A percentile compares a stretch with the other conserved stretches of the same genome.
phyloP scores from a whole-genome alignment of 2,113 vertebrate species.

The Clarias batrachus region DNA sequence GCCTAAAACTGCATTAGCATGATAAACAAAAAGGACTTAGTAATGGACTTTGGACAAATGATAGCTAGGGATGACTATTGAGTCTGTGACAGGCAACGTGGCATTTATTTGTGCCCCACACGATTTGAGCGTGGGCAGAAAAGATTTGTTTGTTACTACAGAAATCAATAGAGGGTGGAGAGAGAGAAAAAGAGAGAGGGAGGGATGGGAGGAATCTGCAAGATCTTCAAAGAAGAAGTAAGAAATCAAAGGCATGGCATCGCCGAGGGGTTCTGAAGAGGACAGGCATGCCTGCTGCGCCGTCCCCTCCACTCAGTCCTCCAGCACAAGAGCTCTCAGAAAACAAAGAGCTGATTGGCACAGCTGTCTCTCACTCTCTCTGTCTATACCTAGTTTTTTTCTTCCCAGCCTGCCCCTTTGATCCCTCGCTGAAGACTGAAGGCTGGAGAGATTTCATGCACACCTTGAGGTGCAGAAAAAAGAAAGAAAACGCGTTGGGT shows the following conservation, averaged over 20 bases:
- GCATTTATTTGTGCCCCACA: slow-evolving; percentile 52
- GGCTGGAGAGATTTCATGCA: not conserved
- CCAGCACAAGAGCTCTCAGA: slow-evolving; percentile 30
- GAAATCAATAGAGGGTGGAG: slow-evolving; percentile 67
- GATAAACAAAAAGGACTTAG: not conserved
- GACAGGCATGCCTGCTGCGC: slow-evolving; percentile 2
- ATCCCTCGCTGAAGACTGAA: not conserved
- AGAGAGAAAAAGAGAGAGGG: not conserved
- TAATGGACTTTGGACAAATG: not conserved
- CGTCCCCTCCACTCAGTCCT: slow-evolving; percentile 21
- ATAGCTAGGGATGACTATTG: not conserved
- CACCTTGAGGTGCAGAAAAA: slow-evolving; percentile 5
- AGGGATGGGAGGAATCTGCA: slow-evolving; percentile 3
- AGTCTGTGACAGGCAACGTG: not conserved
- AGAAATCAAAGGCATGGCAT: slow-evolving; percentile 22
- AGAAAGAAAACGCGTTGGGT: not conserved
- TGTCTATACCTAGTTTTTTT: not conserved
- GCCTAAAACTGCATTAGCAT: not conserved
- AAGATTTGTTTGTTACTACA: slow-evolving; percentile 56
- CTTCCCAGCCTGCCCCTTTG: not conserved
- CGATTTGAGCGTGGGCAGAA: slow-evolving; percentile 62
- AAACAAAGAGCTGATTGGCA: slow-evolving; percentile 30
- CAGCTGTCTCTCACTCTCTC: not conserved
- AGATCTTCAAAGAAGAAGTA: slow-evolving; percentile 18
- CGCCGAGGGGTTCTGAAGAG: slow-evolving; percentile 11